Evolutionary conservation across 1,140 invertebrate species (phyloP).

Genomic region (Metopolophium dirhodum): DNA sequence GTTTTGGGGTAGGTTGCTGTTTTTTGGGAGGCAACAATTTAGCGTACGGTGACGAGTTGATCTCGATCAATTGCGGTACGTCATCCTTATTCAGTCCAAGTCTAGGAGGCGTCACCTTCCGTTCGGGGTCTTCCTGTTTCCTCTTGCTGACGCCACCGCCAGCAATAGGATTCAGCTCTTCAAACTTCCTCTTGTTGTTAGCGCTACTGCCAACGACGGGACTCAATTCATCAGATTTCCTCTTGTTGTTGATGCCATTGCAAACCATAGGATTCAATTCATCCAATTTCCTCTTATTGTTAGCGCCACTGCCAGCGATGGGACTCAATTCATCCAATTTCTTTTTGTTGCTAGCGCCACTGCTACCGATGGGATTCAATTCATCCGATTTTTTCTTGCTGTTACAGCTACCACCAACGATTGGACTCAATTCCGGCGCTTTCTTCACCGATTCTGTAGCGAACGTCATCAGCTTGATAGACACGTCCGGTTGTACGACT

Average conservation of each 20-base stretch:
- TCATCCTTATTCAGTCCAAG: not conserved
- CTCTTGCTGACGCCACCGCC: not conserved
- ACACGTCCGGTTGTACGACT: slow-evolving; percentile 60
- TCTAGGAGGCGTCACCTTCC: not conserved
- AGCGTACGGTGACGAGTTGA: slow-evolving; percentile 45
- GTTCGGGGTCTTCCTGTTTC: slow-evolving; percentile 26
- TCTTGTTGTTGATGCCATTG: not conserved
- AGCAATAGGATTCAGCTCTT: not conserved
- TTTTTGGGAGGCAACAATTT: slow-evolving; percentile 42
- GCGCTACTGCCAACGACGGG: too few species aligned
- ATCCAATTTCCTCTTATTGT: not conserved
- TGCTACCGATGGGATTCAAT: not conserved
- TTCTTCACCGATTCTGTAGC: not conserved
- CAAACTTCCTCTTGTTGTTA: not conserved
- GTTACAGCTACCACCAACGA: not conserved
- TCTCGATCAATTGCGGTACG: slow-evolving; percentile 57
- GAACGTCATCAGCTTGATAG: slow-evolving; percentile 60
- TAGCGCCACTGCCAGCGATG: not conserved
- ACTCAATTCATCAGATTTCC: not conserved
- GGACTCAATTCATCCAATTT: not conserved
- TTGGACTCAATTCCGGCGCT: not conserved
- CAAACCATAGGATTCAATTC: not conserved
- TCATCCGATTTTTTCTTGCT: slow-evolving; percentile 1
- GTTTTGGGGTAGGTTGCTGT: slow-evolving; percentile 10
- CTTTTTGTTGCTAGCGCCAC: not conserved